Base-by-base conservation (phyloP, 2,888 invertebrate genomes). In the Trilocha varians region DNA sequence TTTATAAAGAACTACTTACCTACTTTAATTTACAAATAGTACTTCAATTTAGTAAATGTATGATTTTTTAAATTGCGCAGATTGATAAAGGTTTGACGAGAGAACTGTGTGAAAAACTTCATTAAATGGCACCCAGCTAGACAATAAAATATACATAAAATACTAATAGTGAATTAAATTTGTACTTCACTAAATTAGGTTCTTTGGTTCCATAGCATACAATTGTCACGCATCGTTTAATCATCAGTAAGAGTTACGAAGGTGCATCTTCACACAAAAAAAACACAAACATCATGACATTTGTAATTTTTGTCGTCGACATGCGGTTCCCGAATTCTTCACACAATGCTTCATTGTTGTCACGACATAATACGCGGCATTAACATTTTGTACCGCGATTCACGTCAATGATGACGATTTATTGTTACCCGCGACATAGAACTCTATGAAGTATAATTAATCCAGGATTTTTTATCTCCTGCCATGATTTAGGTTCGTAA, bases 401-500 rank as follows among this genome's bases (percentile, higher is more conserved):
- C 78, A 76, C 67, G 80, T 80, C 84, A 78, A 71, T 80, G 78
- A 80, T 78, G 78, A 82, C 77, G 70, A 85, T 84, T 82, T 84
- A 85, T 84, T 78, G 79, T 78, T 67, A 60, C 62, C 6, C 25
- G 57, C 66, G 61, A 63, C 61, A 58, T 62, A 60, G 57, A 52
- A 53, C 65, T 68, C 65, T 68, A 66, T 71, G 66, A 61, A 57
- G 59, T 71, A 70, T 74, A 73, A 75, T 71, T 72, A 70, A 70
- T 72, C 63, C 68, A 50, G 59, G 53, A 56, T 71, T 78, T 79
- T 80, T 78, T 78, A 67, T 65, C 56, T 63, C 52, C 53, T 45
- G 55, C 58, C 61, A 71, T 77, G 78, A 76, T 78, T 79, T 74
- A 77, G 70, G 68, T 61, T 59, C 70, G 71, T 73, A 62, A 75